phyloP scores from a whole-genome alignment of 2,113 vertebrate species.

The Noturus placidus region DNA sequence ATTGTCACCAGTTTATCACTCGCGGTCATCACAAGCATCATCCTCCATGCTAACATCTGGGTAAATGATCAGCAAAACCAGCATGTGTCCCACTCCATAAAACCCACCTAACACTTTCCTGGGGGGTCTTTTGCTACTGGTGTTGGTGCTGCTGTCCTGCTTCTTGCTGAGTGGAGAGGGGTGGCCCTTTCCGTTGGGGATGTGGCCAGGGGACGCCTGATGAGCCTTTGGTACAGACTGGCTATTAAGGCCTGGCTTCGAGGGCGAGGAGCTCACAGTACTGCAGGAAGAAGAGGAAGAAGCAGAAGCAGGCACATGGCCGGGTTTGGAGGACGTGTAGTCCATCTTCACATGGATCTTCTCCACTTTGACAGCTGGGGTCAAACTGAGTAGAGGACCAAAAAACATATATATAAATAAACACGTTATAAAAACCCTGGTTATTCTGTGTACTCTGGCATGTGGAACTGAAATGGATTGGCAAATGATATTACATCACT shows the following conservation, averaged over 20 bases:
- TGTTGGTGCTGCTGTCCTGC: slow-evolving; percentile 81
- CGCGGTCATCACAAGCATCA: neutral
- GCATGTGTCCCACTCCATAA: neutral
- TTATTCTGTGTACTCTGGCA: neutral
- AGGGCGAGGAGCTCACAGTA: slow-evolving; percentile 95
- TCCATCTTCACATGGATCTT: slow-evolving; percentile 92
- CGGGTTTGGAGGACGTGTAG: slow-evolving; percentile 84
- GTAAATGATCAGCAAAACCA: neutral
- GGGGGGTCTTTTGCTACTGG: slow-evolving; percentile 90
- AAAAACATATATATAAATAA: neutral
- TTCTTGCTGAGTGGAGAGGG: slow-evolving; percentile 89
- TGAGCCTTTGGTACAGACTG: slow-evolving; percentile 99
- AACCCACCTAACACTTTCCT: slow-evolving; percentile 91
- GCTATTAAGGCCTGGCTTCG: slow-evolving; percentile 99
- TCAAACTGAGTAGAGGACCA: slow-evolving; percentile 76
- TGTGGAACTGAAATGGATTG: neutral
- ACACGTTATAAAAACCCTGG: neutral
- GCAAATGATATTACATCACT: neutral
- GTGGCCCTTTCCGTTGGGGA: slow-evolving; percentile 97
- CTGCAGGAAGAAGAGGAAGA: slow-evolving; percentile 88
- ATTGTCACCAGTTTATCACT: neutral
- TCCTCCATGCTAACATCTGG: neutral
- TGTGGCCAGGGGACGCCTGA: slow-evolving; percentile 91
- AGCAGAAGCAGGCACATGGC: slow-evolving; percentile 82
- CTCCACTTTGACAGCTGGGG: slow-evolving; percentile 91